phyloP scores from a whole-genome alignment of 2,888 invertebrate genomes.

The Agrochola litura region DNA sequence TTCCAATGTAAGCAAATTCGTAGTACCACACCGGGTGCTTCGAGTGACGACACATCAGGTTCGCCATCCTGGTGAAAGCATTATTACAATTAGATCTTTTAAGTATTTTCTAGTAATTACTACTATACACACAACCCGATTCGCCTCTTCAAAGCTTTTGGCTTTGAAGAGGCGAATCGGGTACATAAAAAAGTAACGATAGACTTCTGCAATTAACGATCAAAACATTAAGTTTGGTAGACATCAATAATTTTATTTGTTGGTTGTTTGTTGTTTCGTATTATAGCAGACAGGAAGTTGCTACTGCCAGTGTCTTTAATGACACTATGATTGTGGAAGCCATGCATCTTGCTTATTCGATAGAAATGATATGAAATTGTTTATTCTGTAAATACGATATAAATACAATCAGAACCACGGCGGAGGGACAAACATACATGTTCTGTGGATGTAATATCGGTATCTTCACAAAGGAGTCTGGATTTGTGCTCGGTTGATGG shows the following conservation, averaged over 20 bases:
- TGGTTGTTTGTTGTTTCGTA: too few species aligned
- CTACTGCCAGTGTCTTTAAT: neutral
- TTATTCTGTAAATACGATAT: too few species aligned
- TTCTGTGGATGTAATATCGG: neutral
- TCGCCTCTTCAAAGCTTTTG: neutral
- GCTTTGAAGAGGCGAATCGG: too few species aligned
- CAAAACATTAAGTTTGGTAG: neutral
- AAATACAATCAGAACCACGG: too few species aligned
- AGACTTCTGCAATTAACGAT: neutral
- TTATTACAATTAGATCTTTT: neutral
- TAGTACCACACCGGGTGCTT: conserved; percentile 92
- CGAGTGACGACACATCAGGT: conserved; percentile 90
- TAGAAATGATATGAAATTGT: too few species aligned
- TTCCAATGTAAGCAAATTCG: conserved; percentile 91
- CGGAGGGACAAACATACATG: neutral
- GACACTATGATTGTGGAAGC: neutral
- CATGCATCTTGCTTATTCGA: neutral
- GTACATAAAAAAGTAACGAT: neutral
- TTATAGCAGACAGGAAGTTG: neutral
- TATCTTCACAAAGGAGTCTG: neutral
- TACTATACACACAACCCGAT: too few species aligned
- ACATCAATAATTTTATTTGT: neutral
- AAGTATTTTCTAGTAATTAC: too few species aligned
- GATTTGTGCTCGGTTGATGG: too few species aligned
- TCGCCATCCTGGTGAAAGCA: conserved; percentile 83